Evolutionary conservation across 2,797 vertebrate species (phyloP).

Genomic region (Pipistrellus kuhlii): DNA sequence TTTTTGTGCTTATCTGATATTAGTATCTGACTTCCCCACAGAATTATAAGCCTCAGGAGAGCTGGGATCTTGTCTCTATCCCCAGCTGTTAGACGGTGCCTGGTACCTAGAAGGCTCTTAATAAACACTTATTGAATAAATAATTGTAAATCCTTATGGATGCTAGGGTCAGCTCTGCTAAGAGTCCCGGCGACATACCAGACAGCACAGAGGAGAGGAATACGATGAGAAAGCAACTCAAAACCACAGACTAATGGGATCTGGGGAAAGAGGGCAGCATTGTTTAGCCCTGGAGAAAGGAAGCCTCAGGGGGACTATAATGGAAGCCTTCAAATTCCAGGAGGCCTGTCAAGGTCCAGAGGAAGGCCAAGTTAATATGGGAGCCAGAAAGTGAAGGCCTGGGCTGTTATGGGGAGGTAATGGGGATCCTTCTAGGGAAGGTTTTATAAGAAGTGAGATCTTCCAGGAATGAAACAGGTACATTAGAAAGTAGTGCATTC

Average conservation of each 20-base stretch:
- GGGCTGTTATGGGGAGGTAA: not conserved
- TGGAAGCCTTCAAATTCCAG: constrained; percentile 15
- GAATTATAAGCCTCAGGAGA: not conserved
- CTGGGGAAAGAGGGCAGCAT: not conserved
- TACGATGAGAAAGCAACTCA: not conserved
- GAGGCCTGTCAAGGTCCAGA: not conserved
- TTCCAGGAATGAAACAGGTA: not conserved
- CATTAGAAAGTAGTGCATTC: not conserved
- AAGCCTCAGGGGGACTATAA: not conserved
- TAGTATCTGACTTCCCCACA: constrained; percentile 37
- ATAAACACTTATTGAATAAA: constrained; percentile 37
- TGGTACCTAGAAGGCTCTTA: constrained; percentile 40
- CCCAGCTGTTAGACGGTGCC: not conserved
- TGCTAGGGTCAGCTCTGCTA: not conserved
- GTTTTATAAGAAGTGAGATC: not conserved
- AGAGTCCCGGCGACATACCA: not conserved
- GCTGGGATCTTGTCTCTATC: not conserved
- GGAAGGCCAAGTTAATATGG: not conserved
- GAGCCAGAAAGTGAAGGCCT: not conserved
- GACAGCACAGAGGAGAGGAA: not conserved
- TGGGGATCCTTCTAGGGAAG: not conserved
- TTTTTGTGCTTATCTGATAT: constrained; percentile 55
- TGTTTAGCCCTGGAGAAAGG: not conserved
- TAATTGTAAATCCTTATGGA: not conserved
- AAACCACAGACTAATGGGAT: not conserved